Base-by-base conservation (phyloP, 2,888 invertebrate species). In the Sarcophaga subvicina region DNA sequence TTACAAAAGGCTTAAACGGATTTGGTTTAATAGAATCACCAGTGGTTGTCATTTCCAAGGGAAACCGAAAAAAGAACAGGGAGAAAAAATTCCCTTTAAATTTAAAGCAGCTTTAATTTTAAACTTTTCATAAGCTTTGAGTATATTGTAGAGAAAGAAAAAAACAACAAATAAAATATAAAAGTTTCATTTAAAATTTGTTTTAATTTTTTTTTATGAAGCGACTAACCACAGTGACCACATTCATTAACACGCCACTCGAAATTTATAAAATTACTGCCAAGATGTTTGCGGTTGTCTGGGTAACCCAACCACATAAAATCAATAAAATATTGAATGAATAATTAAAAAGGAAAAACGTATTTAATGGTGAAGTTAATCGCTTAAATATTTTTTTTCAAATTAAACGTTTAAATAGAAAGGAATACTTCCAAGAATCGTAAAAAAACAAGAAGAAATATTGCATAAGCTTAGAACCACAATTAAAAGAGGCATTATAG, bases 1-100 rank as follows among this genome's bases (percentile, higher is more conserved):
- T 25, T 27, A 64, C 54, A 75, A 75, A 76, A 59, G 59, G 60
- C 37, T 77, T 67, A 67, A 77, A 22, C 14, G 54, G 22, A 37
- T 77, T 77, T 45, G 12, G n/a, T 45, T 17, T 20, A 47, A 73
- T 45, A 62, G 20, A 17, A 27, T 12, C 6, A 45, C 3, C 14
- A 73, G 60, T 27, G 25, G 17, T 14, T 12, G 25, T n/a, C 54
- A 10, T 12, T n/a, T 27, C 3, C 49, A 22, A 22, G 12, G 20
- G 37, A 62, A 62, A 63, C 11, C n/a, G n/a, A n/a, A n/a, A 45
- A 20, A 67, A 66, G 49, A 22, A 14, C 37, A 62, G 1, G 3
- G 6, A 4, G 49, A 64, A n/a, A 14, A 54, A 54, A 14, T 54
- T 54, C 3, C 12, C 0, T 45, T 67, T 17, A 37, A 59, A 22